These are phyloP conservation scores for Oligia fasciuncula DNA, from an alignment of 2,888 invertebrate species.

Conservation along the genomic window DNA sequence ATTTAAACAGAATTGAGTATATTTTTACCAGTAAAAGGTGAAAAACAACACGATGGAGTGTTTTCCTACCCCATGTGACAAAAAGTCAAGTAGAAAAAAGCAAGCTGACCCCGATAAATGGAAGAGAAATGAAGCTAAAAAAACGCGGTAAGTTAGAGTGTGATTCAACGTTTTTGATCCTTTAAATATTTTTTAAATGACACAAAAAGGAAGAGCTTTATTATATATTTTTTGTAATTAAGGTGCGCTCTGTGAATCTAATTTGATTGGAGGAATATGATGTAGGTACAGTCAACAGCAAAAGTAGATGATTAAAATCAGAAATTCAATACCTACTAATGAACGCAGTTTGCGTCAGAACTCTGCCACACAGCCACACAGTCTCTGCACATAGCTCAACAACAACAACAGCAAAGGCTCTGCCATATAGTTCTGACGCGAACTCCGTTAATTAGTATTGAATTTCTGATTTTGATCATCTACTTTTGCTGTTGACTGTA, in stretches of 20 bases:
- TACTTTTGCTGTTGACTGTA: too few relatives aligned
- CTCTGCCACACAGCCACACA: too few relatives aligned
- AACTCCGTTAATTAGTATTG: too few relatives aligned
- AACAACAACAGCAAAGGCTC: too few relatives aligned
- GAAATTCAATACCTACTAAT: too few relatives aligned
- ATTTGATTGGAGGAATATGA: constrained; percentile 21
- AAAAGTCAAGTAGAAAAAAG: constrained; percentile 27
- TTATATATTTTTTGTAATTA: constrained; percentile 8
- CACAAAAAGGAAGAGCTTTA: constrained; percentile 23
- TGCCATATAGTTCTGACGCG: too few relatives aligned
- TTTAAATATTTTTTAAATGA: constrained; percentile 17
- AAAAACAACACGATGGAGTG: constrained; percentile 30
- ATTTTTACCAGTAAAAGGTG: constrained; percentile 25
- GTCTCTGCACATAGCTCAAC: too few relatives aligned
- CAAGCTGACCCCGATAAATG: constrained; percentile 36
- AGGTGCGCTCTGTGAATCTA: constrained; percentile 18
- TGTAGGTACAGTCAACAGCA: too few relatives aligned
- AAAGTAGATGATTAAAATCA: too few relatives aligned
- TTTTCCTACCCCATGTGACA: constrained; percentile 26
- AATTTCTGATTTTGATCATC: too few relatives aligned
- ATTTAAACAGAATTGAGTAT: constrained; percentile 14
- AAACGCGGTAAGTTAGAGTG: constrained; percentile 12
- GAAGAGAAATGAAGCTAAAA: constrained; percentile 19
- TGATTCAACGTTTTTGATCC: constrained; percentile 13
- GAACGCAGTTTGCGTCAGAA: too few relatives aligned